Conservation (phyloP, 2,113 vertebrate species). For the Eptatretus burgeri region DNA sequence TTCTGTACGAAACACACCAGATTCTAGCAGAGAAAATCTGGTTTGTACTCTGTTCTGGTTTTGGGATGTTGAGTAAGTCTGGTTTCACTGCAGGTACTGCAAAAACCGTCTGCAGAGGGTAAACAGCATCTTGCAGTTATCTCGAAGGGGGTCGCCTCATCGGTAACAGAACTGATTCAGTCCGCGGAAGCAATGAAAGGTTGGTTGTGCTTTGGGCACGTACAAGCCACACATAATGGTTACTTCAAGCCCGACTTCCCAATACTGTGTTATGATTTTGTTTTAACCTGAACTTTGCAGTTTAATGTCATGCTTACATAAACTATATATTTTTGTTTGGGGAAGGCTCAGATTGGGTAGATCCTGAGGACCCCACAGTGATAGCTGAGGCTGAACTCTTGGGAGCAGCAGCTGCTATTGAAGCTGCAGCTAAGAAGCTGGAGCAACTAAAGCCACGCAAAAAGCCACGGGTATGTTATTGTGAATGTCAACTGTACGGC, state of each 20-base stretch:
- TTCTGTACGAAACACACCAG: too few relatives aligned
- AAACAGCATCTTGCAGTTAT: conserved; percentile 62
- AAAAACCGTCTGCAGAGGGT: conserved; percentile 56
- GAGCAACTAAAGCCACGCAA: conserved; percentile 81
- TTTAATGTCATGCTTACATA: too few relatives aligned
- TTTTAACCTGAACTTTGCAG: too few relatives aligned
- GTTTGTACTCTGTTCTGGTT: background rate
- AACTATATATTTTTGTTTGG: background rate
- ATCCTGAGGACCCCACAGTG: conserved; percentile 77
- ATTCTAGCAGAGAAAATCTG: background rate
- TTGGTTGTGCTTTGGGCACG: conserved; percentile 12
- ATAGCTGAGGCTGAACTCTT: conserved; percentile 82
- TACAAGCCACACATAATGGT: too few relatives aligned
- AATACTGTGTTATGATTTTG: too few relatives aligned
- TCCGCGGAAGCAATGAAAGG: conserved; percentile 97
- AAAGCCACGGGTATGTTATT: conserved; percentile 49
- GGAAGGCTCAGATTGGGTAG: conserved; percentile 63
- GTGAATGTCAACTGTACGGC: too few relatives aligned
- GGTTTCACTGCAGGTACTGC: conserved; percentile 32
- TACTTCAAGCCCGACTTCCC: too few relatives aligned
- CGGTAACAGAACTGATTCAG: conserved; percentile 85
- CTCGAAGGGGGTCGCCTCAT: conserved; percentile 72
- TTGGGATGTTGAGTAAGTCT: background rate
- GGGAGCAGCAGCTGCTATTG: conserved; percentile 71
- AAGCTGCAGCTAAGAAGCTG: conserved; percentile 92